phyloP scores from a whole-genome alignment of 2,797 vertebrate genomes.

The Macropodus opercularis region DNA sequence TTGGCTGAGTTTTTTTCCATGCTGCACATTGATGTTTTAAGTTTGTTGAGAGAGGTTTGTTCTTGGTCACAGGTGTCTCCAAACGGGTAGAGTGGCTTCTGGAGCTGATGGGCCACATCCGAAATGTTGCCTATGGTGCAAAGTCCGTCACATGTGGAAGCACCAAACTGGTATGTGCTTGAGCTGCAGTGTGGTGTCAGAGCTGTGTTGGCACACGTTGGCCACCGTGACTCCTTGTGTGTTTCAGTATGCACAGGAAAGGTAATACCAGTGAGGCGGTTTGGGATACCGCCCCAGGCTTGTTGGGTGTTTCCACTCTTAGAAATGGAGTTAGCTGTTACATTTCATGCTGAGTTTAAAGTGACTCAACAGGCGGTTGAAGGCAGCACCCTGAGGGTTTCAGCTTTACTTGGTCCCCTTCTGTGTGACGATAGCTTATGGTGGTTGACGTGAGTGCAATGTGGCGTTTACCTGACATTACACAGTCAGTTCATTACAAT shows the following conservation, averaged over 20 bases:
- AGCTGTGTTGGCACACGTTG: constrained; percentile 1
- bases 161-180: constrained; percentile 80
- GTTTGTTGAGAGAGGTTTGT: background rate
- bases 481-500: too few relatives aligned
- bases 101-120: constrained; percentile 92
- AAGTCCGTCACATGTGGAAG: constrained; percentile 63
- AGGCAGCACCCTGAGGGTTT: too few relatives aligned
- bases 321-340: too few relatives aligned
- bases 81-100: constrained; percentile 94
- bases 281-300: too few relatives aligned
- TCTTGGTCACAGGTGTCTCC: constrained; percentile 81
- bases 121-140: constrained; percentile 84
- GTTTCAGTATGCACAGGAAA: background rate
- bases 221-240: background rate
- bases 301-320: too few relatives aligned
- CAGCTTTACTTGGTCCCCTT: too few relatives aligned
- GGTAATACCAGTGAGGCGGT: too few relatives aligned
- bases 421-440: too few relatives aligned
- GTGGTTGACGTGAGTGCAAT: too few relatives aligned
- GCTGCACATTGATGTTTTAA: background rate
- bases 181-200: background rate
- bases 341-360: too few relatives aligned
- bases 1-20: background rate
- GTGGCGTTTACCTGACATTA: too few relatives aligned
- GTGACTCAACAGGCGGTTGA: background rate